Evolutionary conservation across 2,797 vertebrate species (phyloP), one percentile per base, ranked within the genome.

Genomic region (Oophaga sylvatica): DNA sequence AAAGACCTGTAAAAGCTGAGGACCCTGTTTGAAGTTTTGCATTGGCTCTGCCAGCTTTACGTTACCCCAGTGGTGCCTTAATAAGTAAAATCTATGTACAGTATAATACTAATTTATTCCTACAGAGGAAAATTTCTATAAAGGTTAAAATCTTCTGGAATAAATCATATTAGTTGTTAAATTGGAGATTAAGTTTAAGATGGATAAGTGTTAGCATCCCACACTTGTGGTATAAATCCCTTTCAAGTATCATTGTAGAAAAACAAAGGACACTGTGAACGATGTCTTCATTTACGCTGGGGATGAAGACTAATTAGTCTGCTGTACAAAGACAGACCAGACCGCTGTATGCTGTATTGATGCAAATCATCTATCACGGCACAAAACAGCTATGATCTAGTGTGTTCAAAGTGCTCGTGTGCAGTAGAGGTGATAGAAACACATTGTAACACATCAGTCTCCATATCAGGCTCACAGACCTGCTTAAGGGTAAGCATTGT

Each of bases 211-310:
- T 76, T 67, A 53, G 67, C 62, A 31, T 56, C 26, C 68, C 35
- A 19, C 63, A 68, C 31, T 53, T 53, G 22, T 17, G 45, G 80
- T 67, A 15, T 13, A 82, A 76, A 26, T 35, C 56, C 35, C 71
- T 84, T 84, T 45, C 71, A 75, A 75, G 57, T 45, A 75, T 35
- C 82, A 84, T 73, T 84, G 82, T 84, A 75, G 60, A 73, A n/a
- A 56, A 45, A 76, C 41, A 76, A 59, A 62, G 67, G 22, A 26
- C 56, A 62, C 8, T 10, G 15, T 83, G 67, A 75, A 75, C 31
- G 56, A 73, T 75, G 68, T 57, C 31, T 62, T 57, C 41, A 76
- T 76, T 76, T 48, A 71, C 70, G 29, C 57, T 60, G 26, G 68
- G 70, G 68, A 73, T 59, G 31, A 13, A 84, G 68, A 59, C 48